Conservation (phyloP, 2,113 vertebrate genomes). For the Nematolebias whitei region DNA sequence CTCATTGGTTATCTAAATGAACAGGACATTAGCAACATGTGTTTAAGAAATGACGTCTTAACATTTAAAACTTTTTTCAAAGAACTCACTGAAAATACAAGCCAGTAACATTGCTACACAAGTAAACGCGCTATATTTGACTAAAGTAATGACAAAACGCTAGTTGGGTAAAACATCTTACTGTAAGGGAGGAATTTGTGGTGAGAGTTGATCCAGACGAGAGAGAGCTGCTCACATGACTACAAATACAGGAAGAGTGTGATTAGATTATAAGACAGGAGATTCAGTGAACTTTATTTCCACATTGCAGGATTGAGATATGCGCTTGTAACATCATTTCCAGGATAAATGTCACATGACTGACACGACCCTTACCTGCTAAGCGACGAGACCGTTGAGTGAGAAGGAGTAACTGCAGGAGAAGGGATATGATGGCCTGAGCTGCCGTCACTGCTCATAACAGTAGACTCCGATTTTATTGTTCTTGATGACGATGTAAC, state of each 20-base stretch:
- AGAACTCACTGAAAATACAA: no score
- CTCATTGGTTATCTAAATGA: conserved; percentile 67
- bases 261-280: background rate
- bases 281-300: conserved; percentile 47
- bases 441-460: conserved; percentile 78
- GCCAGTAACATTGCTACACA: no score
- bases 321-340: conserved; percentile 73
- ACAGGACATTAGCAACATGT: background rate
- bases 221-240: conserved; percentile 81
- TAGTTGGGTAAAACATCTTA: conserved; percentile 69
- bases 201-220: conserved; percentile 81
- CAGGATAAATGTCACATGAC: background rate
- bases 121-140: background rate
- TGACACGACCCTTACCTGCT: conserved; percentile 83
- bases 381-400: conserved; percentile 84
- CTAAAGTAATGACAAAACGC: background rate
- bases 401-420: conserved; percentile 81
- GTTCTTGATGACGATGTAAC: conserved; percentile 76
- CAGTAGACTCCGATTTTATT: conserved; percentile 82
- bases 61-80: background rate
- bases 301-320: conserved; percentile 53
- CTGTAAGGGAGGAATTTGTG: conserved; percentile 81
- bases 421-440: conserved; percentile 78
- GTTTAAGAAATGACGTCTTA: background rate
- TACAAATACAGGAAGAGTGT: conserved; percentile 47